Conservation (phyloP, 1,140 invertebrate species). For the Trichogramma pretiosum region DNA sequence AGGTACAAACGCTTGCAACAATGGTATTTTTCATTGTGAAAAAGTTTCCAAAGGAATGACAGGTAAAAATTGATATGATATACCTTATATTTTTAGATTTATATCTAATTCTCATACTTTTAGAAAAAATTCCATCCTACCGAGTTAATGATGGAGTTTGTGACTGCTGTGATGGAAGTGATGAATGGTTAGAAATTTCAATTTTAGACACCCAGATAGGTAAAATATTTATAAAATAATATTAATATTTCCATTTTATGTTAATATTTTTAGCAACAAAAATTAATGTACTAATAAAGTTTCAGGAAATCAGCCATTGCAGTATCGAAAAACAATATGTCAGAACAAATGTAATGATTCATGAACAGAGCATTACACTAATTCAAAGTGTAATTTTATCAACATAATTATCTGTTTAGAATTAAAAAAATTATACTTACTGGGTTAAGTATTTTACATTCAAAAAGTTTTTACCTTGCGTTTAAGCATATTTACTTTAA, state of each 20-base stretch:
- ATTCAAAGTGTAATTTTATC: too few relatives aligned
- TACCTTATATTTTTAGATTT: constrained; percentile 1
- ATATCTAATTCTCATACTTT: constrained; percentile 14
- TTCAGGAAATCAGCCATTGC: constrained; percentile 3
- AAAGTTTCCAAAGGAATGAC: constrained; percentile 13
- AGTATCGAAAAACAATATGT: constrained; percentile 4
- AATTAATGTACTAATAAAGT: background rate
- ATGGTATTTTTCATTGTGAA: constrained; percentile 72
- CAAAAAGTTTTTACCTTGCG: too few relatives aligned
- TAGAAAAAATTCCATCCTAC: constrained; percentile 49
- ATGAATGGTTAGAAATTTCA: constrained; percentile 52
- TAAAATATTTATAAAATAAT: constrained; percentile 15
- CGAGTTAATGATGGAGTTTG: constrained; percentile 91
- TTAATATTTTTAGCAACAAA: too few relatives aligned
- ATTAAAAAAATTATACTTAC: too few relatives aligned
- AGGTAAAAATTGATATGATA: constrained; percentile 4
- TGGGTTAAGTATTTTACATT: too few relatives aligned
- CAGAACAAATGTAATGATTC: background rate
- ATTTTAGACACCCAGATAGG: constrained; percentile 15
- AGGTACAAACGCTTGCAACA: constrained; percentile 77
- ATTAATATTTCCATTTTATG: too few relatives aligned
- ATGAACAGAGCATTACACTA: too few relatives aligned
- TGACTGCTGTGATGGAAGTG: constrained; percentile 81
- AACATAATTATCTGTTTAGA: too few relatives aligned
- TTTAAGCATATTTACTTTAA: too few relatives aligned